Base-by-base conservation (phyloP, 2,888 invertebrate species). In the Leucania comma region DNA sequence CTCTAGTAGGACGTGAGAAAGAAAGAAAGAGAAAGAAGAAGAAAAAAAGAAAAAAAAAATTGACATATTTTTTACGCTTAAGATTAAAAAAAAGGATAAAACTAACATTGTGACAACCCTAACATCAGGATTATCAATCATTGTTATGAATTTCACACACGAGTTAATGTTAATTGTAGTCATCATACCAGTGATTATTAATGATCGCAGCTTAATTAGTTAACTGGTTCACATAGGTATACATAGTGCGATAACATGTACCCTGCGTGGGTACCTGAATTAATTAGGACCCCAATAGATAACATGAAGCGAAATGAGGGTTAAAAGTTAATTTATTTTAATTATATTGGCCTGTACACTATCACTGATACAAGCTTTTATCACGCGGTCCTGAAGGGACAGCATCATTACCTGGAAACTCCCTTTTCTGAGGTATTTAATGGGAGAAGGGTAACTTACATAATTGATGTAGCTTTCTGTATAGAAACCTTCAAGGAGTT, bases 111-210 rank as follows among this genome's bases (percentile, higher is more conserved):
- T 17, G 5, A 42, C 73, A 80, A 58, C 81, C 80, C 62, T 81
- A 61, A 2, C 20, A 0, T 8, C 6, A 20, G 24, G 35, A 60
- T 67, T 67, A 82, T 80, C 59, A 81, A 76, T 83, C 81, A 82
- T 74, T 51, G 68, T 79, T 63, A 80, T 84, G 71, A 74, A 77
- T 84, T 80, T 75, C 82, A 58, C 72, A 63, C 70, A 63, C 29
- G 57, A 56, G 38, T 66, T 51, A 53, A 46, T 72, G 57, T 76
- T 69, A 65, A 67, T 53, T 58, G 62, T 68, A 35, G 32, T 60
- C 56, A 77, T 63, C 56, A 60, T 75, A 72, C 72, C 63, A 38
- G 53, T 54, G 58, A 64, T 60, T 67, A 67, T 73, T 82, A 68
- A 68, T 65, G 61, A 71, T 56, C 46, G 17, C n/a, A 9, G 29